Base-by-base conservation (phyloP, 2,888 invertebrate species). In the Temnothorax rugatulus region DNA sequence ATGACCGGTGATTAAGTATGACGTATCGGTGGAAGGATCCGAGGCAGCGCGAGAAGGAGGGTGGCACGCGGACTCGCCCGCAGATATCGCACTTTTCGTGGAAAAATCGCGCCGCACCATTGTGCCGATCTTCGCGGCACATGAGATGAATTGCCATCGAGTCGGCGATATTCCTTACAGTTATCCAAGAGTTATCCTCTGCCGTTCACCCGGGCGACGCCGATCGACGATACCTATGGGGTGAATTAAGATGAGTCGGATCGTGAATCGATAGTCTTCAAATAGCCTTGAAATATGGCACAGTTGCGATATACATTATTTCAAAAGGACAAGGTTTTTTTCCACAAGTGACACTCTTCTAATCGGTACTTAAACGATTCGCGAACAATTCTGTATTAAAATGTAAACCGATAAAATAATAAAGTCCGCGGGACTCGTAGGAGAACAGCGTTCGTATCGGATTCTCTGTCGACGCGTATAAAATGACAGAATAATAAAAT, bases 1-100 rank as follows among this genome's bases (percentile, higher is more conserved):
- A 91, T 89, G 88, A 89, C 86, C 87, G 47, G 89, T 90, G 93
- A 92, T 93, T 93, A 92, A 93, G 88, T 90, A 89, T 92, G 91
- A 91, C 90, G 91, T 91, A 92, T 90, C 90, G 90, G 88, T 87
- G 84, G 86, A 86, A 82, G 88, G 85, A 88, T 87, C 59, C 59
- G 57, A 47, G 34, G 76, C 41, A 84, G 74, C 68, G 74, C 68
- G 83, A 59, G 68, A 83, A 54, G 41, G 61, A 73, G 83, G 73
- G 57, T 50, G 74, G 57, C 21, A 38, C 52, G 54, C 29, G 61
- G 61, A 75, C 81, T 82, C 83, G 44, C n/a, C 34, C 71, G 44
- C 54, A 57, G 54, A 81, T 79, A 75, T 77, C 75, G 86, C 76
- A 74, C 66, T 75, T 64, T 59, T 73, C 52, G 44, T 21, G 59